Evolutionary conservation across 2,113 vertebrate genomes (phyloP), one percentile per base, ranked within the genome.

Genomic region (Hypomesus transpacificus): DNA sequence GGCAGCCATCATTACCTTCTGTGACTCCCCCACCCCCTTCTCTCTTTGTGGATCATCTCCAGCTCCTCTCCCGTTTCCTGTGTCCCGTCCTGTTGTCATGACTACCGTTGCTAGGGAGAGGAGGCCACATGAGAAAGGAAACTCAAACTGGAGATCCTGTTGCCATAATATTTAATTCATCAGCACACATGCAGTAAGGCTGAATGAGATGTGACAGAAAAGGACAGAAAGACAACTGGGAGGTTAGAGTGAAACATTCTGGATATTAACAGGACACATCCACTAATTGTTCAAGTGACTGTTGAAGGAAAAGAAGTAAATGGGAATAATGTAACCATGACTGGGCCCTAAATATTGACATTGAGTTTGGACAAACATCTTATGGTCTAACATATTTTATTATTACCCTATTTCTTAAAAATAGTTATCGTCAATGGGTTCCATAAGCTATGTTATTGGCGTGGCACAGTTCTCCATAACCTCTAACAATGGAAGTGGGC

Each of bases 81-180:
- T 83, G 81, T 88, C 76, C 82, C 8, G 64, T 57, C 70, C 54
- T 46, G 92, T 91, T 86, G 89, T 82, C 91, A 88, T 88, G 91
- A 66, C 84, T 81, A 91, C 92, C 2, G 92, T 92, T 90, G 71
- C 89, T 86, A 82, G 50, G 87, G 88, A 58, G 83, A 88, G 16
- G 69, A 69, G 81, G 82, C 76, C 53, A 78, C 68, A 82, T 76
- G 71, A 89, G 80, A 88, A 87, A 83, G 77, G 90, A 83, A 92
- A 92, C 86, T 83, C 63, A 86, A 92, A 81, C 85, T 79, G 59
- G 66, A 50, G 87, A 86, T 90, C 89, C 82, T 75, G 83, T 86
- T 80, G 76, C 82, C 74, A 20, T 60, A 54, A 92, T 93, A 84
- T 91, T 92, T 92, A 89, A 93, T 93, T 92, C 89, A 93, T 89